These are phyloP conservation scores for Phocoena sinus DNA, from an alignment of 2,113 vertebrate species.

Conservation along the genomic window DNA sequence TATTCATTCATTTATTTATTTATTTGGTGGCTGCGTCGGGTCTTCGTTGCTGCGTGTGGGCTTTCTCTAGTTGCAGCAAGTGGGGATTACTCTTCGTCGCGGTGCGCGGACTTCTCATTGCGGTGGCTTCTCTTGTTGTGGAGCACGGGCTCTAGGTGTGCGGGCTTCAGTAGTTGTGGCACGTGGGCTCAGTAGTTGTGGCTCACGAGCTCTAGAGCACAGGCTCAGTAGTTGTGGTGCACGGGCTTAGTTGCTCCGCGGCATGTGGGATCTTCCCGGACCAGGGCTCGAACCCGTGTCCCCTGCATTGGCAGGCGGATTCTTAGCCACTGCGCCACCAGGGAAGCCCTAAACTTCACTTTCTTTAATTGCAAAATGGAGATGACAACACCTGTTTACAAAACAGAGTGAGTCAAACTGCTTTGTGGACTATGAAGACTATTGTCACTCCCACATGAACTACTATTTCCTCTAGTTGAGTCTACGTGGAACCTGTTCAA, in stretches of 20 bases:
- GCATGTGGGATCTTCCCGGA: neutral
- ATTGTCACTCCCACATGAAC: neutral
- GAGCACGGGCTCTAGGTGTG: no score
- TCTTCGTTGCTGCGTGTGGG: no score
- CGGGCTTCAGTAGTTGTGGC: no score
- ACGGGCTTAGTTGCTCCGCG: no score
- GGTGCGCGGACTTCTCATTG: no score
- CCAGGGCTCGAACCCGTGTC: neutral
- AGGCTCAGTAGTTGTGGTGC: no score
- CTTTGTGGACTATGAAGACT: neutral
- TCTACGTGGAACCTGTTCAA: neutral
- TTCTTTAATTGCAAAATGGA: conserved; percentile 2
- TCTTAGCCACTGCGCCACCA: neutral
- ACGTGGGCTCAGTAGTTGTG: no score
- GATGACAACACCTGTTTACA: neutral
- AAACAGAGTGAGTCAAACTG: neutral
- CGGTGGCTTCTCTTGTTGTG: no score
- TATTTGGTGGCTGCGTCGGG: no score
- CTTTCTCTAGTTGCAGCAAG: no score
- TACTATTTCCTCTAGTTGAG: neutral
- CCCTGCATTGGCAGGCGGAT: neutral
- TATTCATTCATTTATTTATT: rapidly evolving
- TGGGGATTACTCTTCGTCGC: no score
- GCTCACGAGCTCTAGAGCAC: no score
- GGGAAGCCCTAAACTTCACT: neutral